phyloP scores from a whole-genome alignment of 2,888 invertebrate species.

The Syritta pipiens region DNA sequence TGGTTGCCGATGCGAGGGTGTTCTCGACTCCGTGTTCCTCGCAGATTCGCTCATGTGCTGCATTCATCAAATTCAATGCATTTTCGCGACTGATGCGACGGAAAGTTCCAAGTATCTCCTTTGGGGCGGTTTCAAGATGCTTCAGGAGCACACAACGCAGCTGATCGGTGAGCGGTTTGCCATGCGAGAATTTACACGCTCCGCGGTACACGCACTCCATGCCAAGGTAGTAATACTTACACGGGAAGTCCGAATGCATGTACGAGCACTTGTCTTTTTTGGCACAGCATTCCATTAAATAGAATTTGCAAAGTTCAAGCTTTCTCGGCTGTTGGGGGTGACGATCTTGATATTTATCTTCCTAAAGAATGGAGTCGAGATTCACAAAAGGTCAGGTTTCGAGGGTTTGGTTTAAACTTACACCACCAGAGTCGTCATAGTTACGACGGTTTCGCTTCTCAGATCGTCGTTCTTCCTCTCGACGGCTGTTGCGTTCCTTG shows the following conservation, averaged over 20 bases:
- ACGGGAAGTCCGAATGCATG: constrained; percentile 98
- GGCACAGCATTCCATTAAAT: constrained; percentile 95
- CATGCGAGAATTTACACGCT: constrained; percentile 97
- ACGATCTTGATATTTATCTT: constrained; percentile 82
- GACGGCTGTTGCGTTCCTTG: constrained; percentile 74
- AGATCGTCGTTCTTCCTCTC: constrained; percentile 51
- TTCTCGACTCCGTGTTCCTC: constrained; percentile 78
- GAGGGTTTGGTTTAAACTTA: too few species aligned
- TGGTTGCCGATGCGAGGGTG: constrained; percentile 70
- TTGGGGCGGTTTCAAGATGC: constrained; percentile 94
- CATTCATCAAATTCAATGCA: constrained; percentile 81
- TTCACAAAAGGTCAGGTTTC: too few species aligned
- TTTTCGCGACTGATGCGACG: constrained; percentile 90
- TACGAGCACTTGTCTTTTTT: constrained; percentile 97
- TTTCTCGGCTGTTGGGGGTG: constrained; percentile 93
- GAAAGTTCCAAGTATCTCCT: constrained; percentile 94
- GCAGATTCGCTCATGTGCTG: constrained; percentile 80
- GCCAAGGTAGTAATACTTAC: constrained; percentile 97
- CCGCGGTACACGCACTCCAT: constrained; percentile 89
- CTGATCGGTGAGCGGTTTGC: constrained; percentile 90
- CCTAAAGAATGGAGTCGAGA: constrained; percentile 16
- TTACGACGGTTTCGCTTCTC: constrained; percentile 79
- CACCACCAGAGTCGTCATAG: constrained; percentile 78
- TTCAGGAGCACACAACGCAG: constrained; percentile 84
- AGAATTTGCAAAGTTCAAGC: constrained; percentile 97